Evolutionary conservation across 2,113 vertebrate species (phyloP), one percentile per base, ranked within the genome.

Genomic region (Astatotilapia flaviijosephi): DNA sequence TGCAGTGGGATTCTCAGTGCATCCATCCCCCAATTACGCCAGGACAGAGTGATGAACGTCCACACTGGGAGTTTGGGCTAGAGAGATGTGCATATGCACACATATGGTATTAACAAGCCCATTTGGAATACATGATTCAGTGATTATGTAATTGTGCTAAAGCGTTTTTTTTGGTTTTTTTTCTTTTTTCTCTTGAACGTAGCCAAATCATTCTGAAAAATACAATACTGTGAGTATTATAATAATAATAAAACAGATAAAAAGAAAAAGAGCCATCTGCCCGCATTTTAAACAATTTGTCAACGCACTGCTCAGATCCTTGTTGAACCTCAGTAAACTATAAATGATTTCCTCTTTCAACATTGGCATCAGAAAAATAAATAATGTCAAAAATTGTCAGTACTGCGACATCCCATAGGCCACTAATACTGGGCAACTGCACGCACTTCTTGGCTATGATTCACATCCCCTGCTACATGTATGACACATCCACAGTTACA

Each of bases 401-500:
- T 79, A 83, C 55, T n/a, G 28, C 31, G 83, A 62, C 19, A 85
- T 89, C 88, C 90, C 80, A 90, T 55, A 83, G 92, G 90, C 91
- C 91, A 84, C 62, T 70, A 31, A 53, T 60, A 80, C 89, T 51
- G 51, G 77, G 62, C 56, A n/a, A 79, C 82, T 49, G 51, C 73
- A 89, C 83, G 65, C 86, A 81, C 80, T 88, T 26, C 89, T 91
- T 89, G 92, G 93, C 91, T 83, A 84, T 92, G 93, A 96, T 91
- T 95, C 94, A 94, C 84, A 49, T 92, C 89, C 89, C 92, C 85
- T 89, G 93, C 89, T 91, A 91, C 93, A 94, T 81, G 86, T 88
- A 91, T 95, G 94, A 96, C 93, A 96, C 93, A 94, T 95, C 93
- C 93, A 94, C 94, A 94, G 94, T 92, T 91, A 94, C 94, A 89